Conservation (phyloP, 2,888 invertebrate genomes). For the Griposia aprilina region DNA sequence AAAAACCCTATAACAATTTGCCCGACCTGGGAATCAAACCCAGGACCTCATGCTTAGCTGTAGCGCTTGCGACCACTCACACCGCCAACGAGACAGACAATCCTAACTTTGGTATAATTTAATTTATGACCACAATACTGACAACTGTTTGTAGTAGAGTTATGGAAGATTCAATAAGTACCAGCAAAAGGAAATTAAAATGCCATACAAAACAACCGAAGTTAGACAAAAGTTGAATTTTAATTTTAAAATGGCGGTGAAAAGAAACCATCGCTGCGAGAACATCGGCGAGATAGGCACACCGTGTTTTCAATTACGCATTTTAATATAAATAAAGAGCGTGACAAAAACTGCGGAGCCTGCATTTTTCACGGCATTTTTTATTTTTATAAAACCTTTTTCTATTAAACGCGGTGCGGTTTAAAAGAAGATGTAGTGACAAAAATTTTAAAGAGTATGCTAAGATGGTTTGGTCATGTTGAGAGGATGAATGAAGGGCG, state of each 20-base stretch:
- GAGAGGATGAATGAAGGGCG: too few species aligned
- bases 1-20: too few species aligned
- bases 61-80: neutral
- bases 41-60: neutral
- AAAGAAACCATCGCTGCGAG: constrained; percentile 16
- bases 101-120: neutral
- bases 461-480: too few species aligned
- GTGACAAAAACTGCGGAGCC: constrained; percentile 29
- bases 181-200: constrained; percentile 44
- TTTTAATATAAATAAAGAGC: constrained; percentile 56
- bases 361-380: constrained; percentile 10
- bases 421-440: too few species aligned
- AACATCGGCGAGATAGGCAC: constrained; percentile 18
- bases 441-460: too few species aligned
- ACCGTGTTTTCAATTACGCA: constrained; percentile 44
- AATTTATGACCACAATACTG: constrained; percentile 3
- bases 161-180: constrained; percentile 40
- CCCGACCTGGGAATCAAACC: too few species aligned
- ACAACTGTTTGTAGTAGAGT: neutral
- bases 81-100: neutral
- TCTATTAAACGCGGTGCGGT: constrained; percentile 20
- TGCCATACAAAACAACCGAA: constrained; percentile 37
- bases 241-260: constrained; percentile 41
- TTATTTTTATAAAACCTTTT: constrained; percentile 29
- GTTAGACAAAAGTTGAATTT: constrained; percentile 40